These are phyloP conservation scores for Cuculus canorus DNA, from an alignment of 2,797 vertebrate species.

Conservation along the genomic window DNA sequence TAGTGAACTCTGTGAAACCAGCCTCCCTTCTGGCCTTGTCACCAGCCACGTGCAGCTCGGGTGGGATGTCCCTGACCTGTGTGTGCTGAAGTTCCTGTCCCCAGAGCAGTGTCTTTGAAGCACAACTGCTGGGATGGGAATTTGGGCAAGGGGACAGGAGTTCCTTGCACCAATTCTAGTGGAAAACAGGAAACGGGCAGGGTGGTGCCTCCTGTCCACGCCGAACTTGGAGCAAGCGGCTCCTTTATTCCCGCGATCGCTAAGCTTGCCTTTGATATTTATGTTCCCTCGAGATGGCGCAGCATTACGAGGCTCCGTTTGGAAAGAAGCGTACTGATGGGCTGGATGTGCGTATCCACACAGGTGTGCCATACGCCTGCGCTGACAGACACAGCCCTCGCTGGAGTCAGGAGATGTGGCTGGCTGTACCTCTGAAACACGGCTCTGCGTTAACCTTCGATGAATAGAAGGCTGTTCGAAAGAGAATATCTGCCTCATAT, in stretches of 20 bases:
- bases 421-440: background rate
- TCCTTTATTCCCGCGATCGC: background rate
- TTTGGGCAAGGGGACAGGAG: background rate
- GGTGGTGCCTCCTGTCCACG: conserved; percentile 34
- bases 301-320: background rate
- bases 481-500: background rate
- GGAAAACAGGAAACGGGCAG: conserved; percentile 51
- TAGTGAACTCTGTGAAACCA: background rate
- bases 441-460: background rate
- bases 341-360: background rate
- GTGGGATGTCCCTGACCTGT: accelerated
- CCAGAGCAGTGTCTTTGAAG: background rate
- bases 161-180: background rate
- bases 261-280: conserved; percentile 35
- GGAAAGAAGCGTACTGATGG: background rate
- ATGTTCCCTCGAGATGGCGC: conserved; percentile 13
- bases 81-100: background rate
- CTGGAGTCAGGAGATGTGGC: background rate
- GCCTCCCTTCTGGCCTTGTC: background rate
- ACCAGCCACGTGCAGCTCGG: accelerated
- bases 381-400: background rate
- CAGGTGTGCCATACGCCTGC: accelerated
- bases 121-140: background rate
- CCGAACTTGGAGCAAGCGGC: background rate
- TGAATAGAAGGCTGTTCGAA: background rate